These are phyloP conservation scores for Drosophila ficusphila DNA, from an alignment of 1,140 invertebrate species.

Conservation along the genomic window DNA sequence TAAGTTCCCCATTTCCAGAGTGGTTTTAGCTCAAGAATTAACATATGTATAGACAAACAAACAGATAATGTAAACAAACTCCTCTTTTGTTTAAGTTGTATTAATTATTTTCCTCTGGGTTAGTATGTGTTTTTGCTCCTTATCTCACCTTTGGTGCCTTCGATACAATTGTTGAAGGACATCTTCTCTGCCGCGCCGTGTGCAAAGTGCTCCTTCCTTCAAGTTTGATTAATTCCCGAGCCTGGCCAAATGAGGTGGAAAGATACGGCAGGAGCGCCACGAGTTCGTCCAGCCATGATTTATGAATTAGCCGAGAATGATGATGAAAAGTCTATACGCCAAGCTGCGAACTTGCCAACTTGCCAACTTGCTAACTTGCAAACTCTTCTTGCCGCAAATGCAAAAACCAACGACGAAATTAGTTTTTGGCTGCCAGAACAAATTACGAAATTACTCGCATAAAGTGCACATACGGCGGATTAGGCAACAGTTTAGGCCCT, in stretches of 20 bases:
- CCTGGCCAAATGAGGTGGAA: conserved; percentile 27
- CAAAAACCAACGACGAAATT: conserved; percentile 27
- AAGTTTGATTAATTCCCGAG: conserved; percentile 50
- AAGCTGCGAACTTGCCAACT: conserved; percentile 5
- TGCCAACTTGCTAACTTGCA: not conserved
- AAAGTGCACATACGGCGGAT: conserved; percentile 14
- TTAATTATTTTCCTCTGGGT: too few species aligned
- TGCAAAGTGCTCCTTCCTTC: conserved; percentile 2
- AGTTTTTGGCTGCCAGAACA: conserved; percentile 40
- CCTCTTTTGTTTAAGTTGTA: too few species aligned
- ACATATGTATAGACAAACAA: too few species aligned
- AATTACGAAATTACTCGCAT: conserved; percentile 30
- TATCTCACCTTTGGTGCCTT: too few species aligned
- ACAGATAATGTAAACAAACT: too few species aligned
- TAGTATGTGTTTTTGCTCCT: too few species aligned
- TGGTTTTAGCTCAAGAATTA: too few species aligned
- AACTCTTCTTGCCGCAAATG: conserved; percentile 44
- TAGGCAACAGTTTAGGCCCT: conserved; percentile 1
- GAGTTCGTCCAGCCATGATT: conserved; percentile 32
- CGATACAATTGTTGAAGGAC: not conserved
- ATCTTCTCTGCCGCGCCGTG: not conserved
- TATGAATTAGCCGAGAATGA: conserved; percentile 42
- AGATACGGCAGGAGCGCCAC: not conserved
- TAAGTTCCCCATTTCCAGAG: too few species aligned
- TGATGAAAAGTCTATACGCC: conserved; percentile 11